Base-by-base conservation (phyloP, 1,140 invertebrate genomes). In the Apis dorsata region DNA sequence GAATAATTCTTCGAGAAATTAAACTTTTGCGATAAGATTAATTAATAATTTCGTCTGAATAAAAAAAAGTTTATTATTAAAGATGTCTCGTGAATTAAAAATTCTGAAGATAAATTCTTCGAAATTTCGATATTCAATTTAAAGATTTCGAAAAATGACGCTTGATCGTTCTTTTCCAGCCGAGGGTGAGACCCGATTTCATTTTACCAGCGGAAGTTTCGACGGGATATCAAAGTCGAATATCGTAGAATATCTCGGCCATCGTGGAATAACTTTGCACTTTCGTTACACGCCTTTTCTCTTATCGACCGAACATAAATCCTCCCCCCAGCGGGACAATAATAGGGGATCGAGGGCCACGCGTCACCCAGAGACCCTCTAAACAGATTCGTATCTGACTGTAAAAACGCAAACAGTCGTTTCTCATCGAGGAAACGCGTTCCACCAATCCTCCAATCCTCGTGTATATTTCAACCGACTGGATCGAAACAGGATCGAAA, bases 221-320 rank as follows among this genome's bases (percentile, higher is more conserved):
- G 19, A 57, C 51, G 11, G 28, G 28, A 19, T 57, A 78, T 53
- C 19, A 44, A 55, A 73, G 79, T 84, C 81, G 63, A 76, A 63
- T 69, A 69, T 76, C 80, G 57, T 87, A 60, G 85, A 44, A 44
- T 44, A 87, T 86, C 81, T 73, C 68, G n/a, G 69, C 49, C 59
- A 74, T 60, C 28, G 49, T n/a, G 72, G 60, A 74, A 77, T 86
- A 84, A 87, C 83, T 86, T 78, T 66, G 69, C 78, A 87, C 68
- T 86, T 87, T 84, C 85, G 62, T 78, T 83, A 78, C 73, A 44
- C 60, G 63, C 63, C 66, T 62, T 83, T 80, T 83, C 60, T 85
- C 86, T 88, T 85, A 88, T 88, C 86, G 82, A 68, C 69, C 71
- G 74, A 76, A 69, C 83, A 85, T 85, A 85, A 88, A 88, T 83